Evolutionary conservation across 1,140 invertebrate genomes (phyloP).

Genomic region (Oreohelix idahoensis): DNA sequence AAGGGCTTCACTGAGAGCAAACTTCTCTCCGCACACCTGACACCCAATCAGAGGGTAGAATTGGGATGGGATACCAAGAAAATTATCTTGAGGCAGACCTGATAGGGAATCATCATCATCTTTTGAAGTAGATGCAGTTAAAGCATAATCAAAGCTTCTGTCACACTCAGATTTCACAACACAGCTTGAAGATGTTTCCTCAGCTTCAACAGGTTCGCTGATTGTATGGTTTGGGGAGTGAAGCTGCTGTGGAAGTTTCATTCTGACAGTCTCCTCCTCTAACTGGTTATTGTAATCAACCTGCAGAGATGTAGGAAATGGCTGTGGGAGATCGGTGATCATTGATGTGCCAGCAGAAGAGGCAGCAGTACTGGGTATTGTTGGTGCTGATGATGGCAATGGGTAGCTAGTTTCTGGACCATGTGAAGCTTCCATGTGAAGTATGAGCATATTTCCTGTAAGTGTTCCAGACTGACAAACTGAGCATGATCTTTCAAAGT

Average conservation of each 20-base stretch:
- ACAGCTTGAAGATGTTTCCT: neutral
- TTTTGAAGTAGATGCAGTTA: constrained; percentile 12
- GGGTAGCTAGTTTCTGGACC: constrained; percentile 36
- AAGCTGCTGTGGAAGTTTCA: constrained; percentile 27
- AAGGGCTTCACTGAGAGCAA: constrained; percentile 36
- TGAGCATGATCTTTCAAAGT: constrained; percentile 37
- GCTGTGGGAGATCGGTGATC: constrained; percentile 5
- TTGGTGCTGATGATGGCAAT: constrained; percentile 13
- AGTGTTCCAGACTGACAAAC: constrained; percentile 37
- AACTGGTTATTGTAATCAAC: neutral
- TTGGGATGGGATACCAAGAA: constrained; percentile 26
- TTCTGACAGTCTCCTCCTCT: neutral
- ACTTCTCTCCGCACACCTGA: constrained; percentile 43
- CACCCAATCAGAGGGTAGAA: constrained; percentile 36
- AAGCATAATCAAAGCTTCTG: constrained; percentile 24
- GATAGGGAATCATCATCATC: neutral
- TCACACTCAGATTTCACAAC: constrained; percentile 27
- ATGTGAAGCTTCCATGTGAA: constrained; percentile 42
- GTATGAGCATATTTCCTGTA: constrained; percentile 36
- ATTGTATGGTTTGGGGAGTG: constrained; percentile 16
- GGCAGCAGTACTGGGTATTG: neutral
- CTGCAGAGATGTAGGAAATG: constrained; percentile 19
- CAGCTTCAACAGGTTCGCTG: neutral
- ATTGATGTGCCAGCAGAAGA: neutral
- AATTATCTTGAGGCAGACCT: constrained; percentile 17